These are phyloP conservation scores for Mus spretus DNA, from an alignment of 2,797 vertebrate species.

Conservation along the genomic window DNA sequence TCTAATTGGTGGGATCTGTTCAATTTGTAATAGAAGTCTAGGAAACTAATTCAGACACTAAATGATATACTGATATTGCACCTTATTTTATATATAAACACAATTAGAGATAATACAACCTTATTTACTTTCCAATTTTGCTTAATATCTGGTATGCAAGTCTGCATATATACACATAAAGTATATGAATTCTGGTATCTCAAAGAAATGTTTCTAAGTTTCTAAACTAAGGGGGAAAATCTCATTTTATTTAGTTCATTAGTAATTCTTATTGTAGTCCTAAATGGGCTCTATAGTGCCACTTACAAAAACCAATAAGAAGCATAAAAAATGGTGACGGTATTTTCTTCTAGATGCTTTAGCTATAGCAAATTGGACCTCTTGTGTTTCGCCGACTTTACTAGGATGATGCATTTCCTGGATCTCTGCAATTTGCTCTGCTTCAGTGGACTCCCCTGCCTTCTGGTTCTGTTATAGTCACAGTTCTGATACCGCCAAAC, in stretches of 20 bases:
- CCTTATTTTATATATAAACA: background rate
- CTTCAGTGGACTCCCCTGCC: background rate
- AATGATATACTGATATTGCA: background rate
- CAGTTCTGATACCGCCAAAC: background rate
- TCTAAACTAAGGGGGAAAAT: background rate
- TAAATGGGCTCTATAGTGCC: background rate
- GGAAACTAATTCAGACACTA: background rate
- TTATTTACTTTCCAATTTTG: background rate
- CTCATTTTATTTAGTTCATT: conserved; percentile 8
- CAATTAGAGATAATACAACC: background rate
- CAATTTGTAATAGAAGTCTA: background rate
- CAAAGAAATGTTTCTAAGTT: background rate
- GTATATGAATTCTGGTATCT: background rate
- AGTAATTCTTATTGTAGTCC: background rate
- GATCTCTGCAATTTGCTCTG: background rate
- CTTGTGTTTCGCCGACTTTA: background rate
- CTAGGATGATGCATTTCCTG: background rate
- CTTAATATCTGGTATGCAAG: background rate
- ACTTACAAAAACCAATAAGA: background rate
- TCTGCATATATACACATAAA: background rate
- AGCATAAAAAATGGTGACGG: background rate
- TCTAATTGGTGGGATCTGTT: background rate
- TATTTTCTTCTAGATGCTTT: background rate
- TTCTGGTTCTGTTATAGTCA: background rate
- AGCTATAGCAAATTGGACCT: background rate